phyloP scores from a whole-genome alignment of 2,113 vertebrate genomes.

The human region GRCh38 chr12:91765501-91766000 shows the following conservation, averaged over 20 bases:
- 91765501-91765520: slow-evolving; percentile 59
- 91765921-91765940: background rate
- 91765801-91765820: slow-evolving; percentile 44
- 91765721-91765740: slow-evolving; percentile 20
- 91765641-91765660: background rate
- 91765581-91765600: background rate
- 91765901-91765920: slow-evolving; percentile 20
- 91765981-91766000: background rate
- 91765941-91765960: slow-evolving; percentile 2
- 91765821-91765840: slow-evolving; percentile 23
- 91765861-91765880: slow-evolving; percentile 4
- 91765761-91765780: slow-evolving; percentile 41
- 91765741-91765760: background rate
- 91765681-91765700: background rate
- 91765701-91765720: background rate
- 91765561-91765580: slow-evolving; percentile 20
- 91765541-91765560: slow-evolving; percentile 69
- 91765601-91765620: slow-evolving; percentile 4
- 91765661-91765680: slow-evolving; percentile 38
- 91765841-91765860: background rate
- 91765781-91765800: background rate
- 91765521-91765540: slow-evolving; percentile 56
- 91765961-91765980: slow-evolving; percentile 23
- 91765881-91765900: background rate
- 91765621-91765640: slow-evolving; percentile 24